Conservation (phyloP, 1,140 invertebrate species). For the Drosophila suzukii region DNA sequence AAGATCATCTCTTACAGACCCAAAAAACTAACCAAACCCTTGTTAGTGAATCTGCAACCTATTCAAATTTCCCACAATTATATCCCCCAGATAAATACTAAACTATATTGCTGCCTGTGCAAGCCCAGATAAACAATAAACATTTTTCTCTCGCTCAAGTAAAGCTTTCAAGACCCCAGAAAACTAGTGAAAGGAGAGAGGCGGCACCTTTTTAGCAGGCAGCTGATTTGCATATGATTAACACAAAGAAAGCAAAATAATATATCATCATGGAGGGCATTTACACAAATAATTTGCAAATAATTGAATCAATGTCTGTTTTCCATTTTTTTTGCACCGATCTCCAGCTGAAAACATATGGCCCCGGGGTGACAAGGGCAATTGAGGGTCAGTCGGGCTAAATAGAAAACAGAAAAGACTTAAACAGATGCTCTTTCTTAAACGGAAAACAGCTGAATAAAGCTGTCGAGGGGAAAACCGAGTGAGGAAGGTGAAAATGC, state of each 20-base stretch:
- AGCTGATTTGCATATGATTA: slow-evolving; percentile 53
- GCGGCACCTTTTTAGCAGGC: slow-evolving; percentile 21
- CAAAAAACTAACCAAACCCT: no score
- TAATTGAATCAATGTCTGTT: slow-evolving; percentile 41
- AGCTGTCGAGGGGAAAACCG: slow-evolving; percentile 2
- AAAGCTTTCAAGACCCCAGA: background rate
- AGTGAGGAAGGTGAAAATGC: slow-evolving; percentile 23
- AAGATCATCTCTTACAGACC: no score
- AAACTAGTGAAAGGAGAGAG: slow-evolving; percentile 20
- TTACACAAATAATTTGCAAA: slow-evolving; percentile 52
- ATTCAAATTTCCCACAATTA: no score
- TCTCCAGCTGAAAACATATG: slow-evolving; percentile 31
- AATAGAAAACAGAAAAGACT: background rate
- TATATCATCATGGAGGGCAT: slow-evolving; percentile 22
- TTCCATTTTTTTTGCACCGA: background rate
- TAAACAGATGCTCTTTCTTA: background rate
- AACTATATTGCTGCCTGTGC: background rate
- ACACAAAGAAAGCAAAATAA: slow-evolving; percentile 19
- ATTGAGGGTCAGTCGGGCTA: slow-evolving; percentile 6
- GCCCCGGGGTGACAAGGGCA: slow-evolving; percentile 7
- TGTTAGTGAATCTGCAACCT: no score
- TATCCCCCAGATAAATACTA: background rate
- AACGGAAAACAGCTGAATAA: background rate
- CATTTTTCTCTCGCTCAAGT: slow-evolving; percentile 1
- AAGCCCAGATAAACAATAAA: slow-evolving; percentile 1